Base-by-base conservation (phyloP, 64 coral and sea anemone genomes). In the Porites lutea region DNA sequence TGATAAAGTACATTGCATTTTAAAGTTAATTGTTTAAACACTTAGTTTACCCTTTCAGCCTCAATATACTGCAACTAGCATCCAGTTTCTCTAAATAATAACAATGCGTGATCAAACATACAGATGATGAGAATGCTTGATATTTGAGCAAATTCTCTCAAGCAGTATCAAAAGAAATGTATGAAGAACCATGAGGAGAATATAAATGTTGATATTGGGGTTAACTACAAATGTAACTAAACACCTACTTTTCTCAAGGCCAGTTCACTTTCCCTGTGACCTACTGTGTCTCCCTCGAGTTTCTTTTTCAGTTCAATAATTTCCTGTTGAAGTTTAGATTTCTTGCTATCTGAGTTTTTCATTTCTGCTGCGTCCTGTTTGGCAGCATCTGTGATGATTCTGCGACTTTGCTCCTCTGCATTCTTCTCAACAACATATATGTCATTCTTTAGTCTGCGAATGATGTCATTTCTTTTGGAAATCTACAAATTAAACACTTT, bases 391-490 rank as follows among this genome's bases (percentile, higher is more conserved):
- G 79, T 88, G 8, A 96, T 79, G 60, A 99, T 57, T 54, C 94
- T 75, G 18, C 89, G 88, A 75, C 93, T 99, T 71, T 93, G 88
- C 27, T 96, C 97, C 61, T 92, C 94, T 6, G 94, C 79, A 85
- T 62, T 89, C 71, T 90, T 93, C 27, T 99, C 97, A 6, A 99
- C 87, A 59, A 71, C 82, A 55, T 91, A 93, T 76, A 99, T 99
- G 66, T 99, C 91, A 73, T 89, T 94, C 76, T 93, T 96, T 13
- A 99, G 82, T 75, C 88, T 88, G 13, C 94, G 94, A 55, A 99
- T 99, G 58, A 96, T 82, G n/a, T 99, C 97, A 79, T 99, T 99
- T 57, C 97, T 96, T 53, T 96, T 99, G n/a, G 94, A 93, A 65
- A 99, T 96, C 97, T 99, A 72, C 20, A 94, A 59, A 27, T 52